Percentiles rank a stretch among this genome's conserved stretches.
Evolutionary conservation across 1,140 invertebrate genomes (phyloP).

Genomic region (Lutraria rhynchaena): DNA sequence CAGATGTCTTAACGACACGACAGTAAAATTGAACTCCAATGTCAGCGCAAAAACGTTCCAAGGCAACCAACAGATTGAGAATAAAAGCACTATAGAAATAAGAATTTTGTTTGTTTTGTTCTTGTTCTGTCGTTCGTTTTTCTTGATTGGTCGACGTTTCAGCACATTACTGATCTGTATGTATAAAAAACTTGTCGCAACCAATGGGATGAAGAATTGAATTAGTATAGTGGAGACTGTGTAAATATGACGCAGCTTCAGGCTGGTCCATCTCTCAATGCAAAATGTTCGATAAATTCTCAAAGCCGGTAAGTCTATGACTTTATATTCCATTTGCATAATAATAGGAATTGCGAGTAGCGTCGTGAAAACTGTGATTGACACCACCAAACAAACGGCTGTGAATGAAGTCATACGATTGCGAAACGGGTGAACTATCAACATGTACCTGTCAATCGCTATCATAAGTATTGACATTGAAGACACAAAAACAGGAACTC

Average conservation of each 20-base stretch:
- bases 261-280: constrained; percentile 75
- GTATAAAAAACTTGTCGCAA: constrained; percentile 76
- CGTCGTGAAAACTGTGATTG: constrained; percentile 73
- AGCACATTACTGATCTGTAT: constrained; percentile 76
- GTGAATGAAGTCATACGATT: constrained; percentile 71
- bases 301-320: constrained; percentile 63
- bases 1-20: constrained; percentile 70
- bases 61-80: constrained; percentile 90
- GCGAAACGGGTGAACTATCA: constrained; percentile 85
- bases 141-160: constrained; percentile 72
- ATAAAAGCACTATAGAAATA: constrained; percentile 97
- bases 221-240: constrained; percentile 74
- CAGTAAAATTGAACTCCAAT: constrained; percentile 70
- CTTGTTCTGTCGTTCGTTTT: constrained; percentile 84
- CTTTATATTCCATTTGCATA: constrained; percentile 70
- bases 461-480: constrained; percentile 88
- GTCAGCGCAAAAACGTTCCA: constrained; percentile 79
- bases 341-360: constrained; percentile 76
- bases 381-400: constrained; percentile 69
- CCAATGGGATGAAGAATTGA: constrained; percentile 78
- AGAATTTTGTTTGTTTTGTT: constrained; percentile 92
- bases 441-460: constrained; percentile 87
- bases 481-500: constrained; percentile 87
- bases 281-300: constrained; percentile 71
- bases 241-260: constrained; percentile 69